phyloP scores from a whole-genome alignment of 2,113 vertebrate species.

The Sorex araneus region DNA sequence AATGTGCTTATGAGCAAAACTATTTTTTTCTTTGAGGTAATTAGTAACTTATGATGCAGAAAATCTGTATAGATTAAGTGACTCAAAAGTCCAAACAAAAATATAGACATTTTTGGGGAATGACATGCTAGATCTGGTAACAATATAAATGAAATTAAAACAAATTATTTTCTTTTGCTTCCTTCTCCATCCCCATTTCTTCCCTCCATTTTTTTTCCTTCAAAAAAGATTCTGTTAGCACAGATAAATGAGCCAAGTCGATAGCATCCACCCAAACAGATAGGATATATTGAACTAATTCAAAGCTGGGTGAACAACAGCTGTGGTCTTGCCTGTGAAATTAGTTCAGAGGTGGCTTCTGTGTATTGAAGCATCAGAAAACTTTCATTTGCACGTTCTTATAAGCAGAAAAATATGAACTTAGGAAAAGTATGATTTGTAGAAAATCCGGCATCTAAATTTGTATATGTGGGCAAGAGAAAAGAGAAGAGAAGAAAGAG shows the following conservation, averaged over 20 bases:
- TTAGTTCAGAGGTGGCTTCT: constrained; percentile 83
- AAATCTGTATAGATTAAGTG: neutral
- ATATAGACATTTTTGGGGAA: neutral
- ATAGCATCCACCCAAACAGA: constrained; percentile 88
- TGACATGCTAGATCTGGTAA: constrained; percentile 38
- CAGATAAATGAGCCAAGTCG: constrained; percentile 90
- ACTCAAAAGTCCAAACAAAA: neutral
- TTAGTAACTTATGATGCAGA: neutral
- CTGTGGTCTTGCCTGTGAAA: constrained; percentile 89
- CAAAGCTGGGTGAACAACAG: constrained; percentile 91
- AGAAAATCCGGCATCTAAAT: neutral
- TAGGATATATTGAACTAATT: constrained; percentile 94
- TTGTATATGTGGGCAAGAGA: constrained; percentile 12
- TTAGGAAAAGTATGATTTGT: constrained; percentile 82
- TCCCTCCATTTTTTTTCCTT: constrained; percentile 77
- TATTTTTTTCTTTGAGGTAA: neutral
- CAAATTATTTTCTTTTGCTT: constrained; percentile 55
- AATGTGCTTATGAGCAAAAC: neutral
- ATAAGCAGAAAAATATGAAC: constrained; percentile 82
- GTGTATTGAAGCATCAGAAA: constrained; percentile 84
- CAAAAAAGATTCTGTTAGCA: constrained; percentile 86
- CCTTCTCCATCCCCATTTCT: neutral
- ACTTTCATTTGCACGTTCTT: constrained; percentile 86
- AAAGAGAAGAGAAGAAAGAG: constrained; percentile 16
- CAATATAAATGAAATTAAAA: constrained; percentile 34